Conservation (phyloP, 92 coral and sea anemone genomes). For the Heteractis magnifica region DNA sequence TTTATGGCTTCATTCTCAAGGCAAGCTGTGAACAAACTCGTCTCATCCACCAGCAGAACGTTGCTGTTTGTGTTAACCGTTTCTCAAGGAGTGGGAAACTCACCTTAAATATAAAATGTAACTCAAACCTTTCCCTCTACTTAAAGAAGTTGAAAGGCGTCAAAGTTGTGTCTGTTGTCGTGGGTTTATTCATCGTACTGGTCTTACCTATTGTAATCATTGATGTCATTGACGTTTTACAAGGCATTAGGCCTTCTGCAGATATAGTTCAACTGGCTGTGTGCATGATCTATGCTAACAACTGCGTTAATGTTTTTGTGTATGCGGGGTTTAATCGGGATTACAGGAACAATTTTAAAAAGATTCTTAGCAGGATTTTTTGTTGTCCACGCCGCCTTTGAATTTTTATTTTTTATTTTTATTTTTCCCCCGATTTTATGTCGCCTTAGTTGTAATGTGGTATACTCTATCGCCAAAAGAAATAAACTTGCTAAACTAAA, state of each 20-base stretch:
- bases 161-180: constrained; percentile 64
- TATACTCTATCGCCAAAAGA: no score
- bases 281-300: constrained; percentile 78
- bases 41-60: constrained; percentile 55
- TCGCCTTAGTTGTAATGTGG: no score
- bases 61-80: constrained; percentile 29
- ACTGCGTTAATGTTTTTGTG: constrained; percentile 69
- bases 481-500: no score
- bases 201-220: constrained; percentile 66
- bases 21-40: constrained; percentile 66
- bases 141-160: constrained; percentile 51
- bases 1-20: constrained; percentile 65
- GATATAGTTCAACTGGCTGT: constrained; percentile 44
- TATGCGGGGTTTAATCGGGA: constrained; percentile 76
- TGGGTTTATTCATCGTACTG: constrained; percentile 63
- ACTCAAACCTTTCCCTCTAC: constrained; percentile 21
- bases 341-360: constrained; percentile 63
- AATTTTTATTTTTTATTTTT: neutral
- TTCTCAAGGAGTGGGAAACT: neutral
- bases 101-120: neutral
- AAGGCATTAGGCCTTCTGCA: constrained; percentile 49
- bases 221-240: constrained; percentile 60
- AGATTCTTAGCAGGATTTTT: constrained; percentile 25
- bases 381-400: neutral
- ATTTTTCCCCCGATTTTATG: no score